Evolutionary conservation across 1,140 invertebrate species (phyloP), one percentile per base, ranked within the genome.

Genomic region (Onthophagus taurus): DNA sequence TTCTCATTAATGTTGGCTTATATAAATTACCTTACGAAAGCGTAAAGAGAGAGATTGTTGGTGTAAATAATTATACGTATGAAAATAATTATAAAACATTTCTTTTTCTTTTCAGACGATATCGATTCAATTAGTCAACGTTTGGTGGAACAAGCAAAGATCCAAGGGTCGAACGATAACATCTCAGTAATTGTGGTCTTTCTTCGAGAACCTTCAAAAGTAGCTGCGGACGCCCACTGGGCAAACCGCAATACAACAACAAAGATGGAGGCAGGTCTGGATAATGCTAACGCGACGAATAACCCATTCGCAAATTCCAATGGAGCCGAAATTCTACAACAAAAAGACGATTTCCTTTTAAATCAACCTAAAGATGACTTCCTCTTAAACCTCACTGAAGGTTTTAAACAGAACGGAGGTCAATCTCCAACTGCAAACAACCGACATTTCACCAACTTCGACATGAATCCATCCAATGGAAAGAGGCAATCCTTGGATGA

Each of bases 141-240:
- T 50, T 68, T 93, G 60, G 80, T 86, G 39, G 69, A 77, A 48
- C 67, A 75, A 55, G 81, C 88, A n/a, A 85, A 83, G 64, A 66
- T 74, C 48, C 72, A 77, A 53, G 80, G 81, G 23, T 91, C 87
- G 12, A 69, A 66, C 37, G 89, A 94, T 67, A 94, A 94, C 65
- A 91, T 92, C 61, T 84, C 85, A 31, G 82, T 89, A 51, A 80
- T 92, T 53, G 84, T 91, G 45, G 80, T 91, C 38, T 88, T 91
- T 68, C 74, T 93, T 59, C 78, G 78, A 59, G 75, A 85, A 57
- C 78, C 78, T 47, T 68, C 69, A 44, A 70, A 76, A 62, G 78
- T 81, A 54, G 75, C 70, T 49, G 68, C 72, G 46, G 67, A 70
- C 44, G 58, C 53, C 54, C 49, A 57, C 31, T 59, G 57, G 59